Percentiles rank a stretch among this genome's conserved stretches.
These are phyloP conservation scores for Heterohyrax brucei DNA, from an alignment of 2,797 vertebrate genomes.

Conservation along the genomic window DNA sequence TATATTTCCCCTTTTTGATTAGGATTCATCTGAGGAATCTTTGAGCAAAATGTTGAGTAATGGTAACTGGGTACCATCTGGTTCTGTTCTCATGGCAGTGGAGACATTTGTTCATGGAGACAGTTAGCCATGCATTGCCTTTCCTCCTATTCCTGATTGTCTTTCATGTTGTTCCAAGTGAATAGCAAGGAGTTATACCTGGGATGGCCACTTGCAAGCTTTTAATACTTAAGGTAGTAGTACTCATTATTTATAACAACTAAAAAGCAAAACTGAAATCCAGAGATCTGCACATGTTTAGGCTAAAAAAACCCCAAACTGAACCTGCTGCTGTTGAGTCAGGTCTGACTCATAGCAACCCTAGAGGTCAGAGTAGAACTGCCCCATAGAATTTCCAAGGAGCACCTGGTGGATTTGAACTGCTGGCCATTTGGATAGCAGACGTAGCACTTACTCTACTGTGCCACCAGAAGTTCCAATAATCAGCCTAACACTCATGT, in stretches of 20 bases:
- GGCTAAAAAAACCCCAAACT: too few relatives aligned
- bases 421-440: too few relatives aligned
- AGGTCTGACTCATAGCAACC: too few relatives aligned
- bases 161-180: background rate
- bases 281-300: constrained; percentile 40
- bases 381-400: too few relatives aligned
- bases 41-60: background rate
- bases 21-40: background rate
- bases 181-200: background rate
- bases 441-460: too few relatives aligned
- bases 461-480: too few relatives aligned
- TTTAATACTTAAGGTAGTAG: background rate
- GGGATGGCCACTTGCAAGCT: background rate
- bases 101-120: background rate
- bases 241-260: constrained; percentile 42
- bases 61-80: background rate
- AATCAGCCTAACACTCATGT: background rate
- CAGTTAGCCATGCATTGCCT: background rate
- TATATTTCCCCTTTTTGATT: background rate
- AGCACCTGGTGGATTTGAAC: too few relatives aligned
- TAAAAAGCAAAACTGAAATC: constrained; percentile 49
- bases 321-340: too few relatives aligned
- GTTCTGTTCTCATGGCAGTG: background rate
- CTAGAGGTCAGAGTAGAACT: too few relatives aligned
- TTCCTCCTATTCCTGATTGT: background rate